Conservation (phyloP, 2,888 invertebrate species). For the Anticlea derivata region DNA sequence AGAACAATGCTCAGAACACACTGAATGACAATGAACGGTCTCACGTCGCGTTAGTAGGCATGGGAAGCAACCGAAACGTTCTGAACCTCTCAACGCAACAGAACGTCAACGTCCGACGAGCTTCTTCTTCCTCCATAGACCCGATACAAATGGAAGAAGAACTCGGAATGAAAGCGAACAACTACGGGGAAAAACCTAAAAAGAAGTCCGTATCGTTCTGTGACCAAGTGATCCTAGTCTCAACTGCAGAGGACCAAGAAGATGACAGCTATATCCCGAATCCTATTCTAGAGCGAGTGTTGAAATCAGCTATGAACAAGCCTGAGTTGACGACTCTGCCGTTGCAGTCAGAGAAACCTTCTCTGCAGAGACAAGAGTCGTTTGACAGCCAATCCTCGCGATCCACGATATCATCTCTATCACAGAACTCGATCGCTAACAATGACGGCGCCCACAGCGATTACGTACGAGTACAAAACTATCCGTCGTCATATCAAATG, state of each 20-base stretch:
- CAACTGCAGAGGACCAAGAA: conserved; percentile 96
- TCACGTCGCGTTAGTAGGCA: conserved; percentile 70
- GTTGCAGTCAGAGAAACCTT: conserved; percentile 74
- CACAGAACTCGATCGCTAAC: conserved; percentile 68
- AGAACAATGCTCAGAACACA: conserved; percentile 66
- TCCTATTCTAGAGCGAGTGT: conserved; percentile 93
- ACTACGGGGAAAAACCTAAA: conserved; percentile 86
- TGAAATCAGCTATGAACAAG: conserved; percentile 91
- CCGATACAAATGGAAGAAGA: conserved; percentile 74
- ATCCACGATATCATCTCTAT: conserved; percentile 77
- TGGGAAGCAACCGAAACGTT: conserved; percentile 75
- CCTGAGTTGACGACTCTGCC: conserved; percentile 84
- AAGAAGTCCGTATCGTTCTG: conserved; percentile 98
- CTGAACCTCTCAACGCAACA: conserved; percentile 73
- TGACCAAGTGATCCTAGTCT: conserved; percentile 96
- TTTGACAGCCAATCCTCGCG: conserved; percentile 80
- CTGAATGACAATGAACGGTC: conserved; percentile 63
- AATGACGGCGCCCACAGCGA: conserved; percentile 65
- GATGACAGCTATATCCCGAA: conserved; percentile 96
- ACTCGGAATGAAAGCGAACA: conserved; percentile 64
- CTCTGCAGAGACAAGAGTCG: conserved; percentile 76
- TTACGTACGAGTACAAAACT: conserved; percentile 68
- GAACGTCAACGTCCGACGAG: conserved; percentile 63
- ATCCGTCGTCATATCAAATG: conserved; percentile 65
- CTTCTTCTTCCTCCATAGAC: conserved; percentile 73